Base-by-base conservation (phyloP, 1,140 invertebrate species). In the Solenopsis invicta region DNA sequence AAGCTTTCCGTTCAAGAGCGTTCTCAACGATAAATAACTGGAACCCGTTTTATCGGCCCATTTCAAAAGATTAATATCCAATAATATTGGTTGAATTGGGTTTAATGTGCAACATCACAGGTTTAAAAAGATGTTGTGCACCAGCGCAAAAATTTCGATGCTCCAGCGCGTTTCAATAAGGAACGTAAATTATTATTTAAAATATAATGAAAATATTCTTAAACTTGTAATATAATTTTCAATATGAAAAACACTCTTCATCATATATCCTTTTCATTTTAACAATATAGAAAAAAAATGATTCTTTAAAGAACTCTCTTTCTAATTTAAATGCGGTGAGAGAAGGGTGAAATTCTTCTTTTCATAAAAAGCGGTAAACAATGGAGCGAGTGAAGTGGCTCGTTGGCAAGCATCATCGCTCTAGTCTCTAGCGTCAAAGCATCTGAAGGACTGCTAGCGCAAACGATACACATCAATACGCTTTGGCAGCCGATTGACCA, bases 391-490 rank as follows among this genome's bases (percentile, higher is more conserved):
- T 37, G 3, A 71, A 71, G 29, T 56, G 29, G 41, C 24, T 82
- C 24, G 78, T 48, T 59, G 45, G 3, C 48, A 52, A 48, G 37
- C 52, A 56, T 59, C 41, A 59, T 18, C 50, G 37, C 41, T 82
- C 80, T 74, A 82, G 41, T 0, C 9, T 81, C 80, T 74, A 74
- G 29, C 67, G 24, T 75, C 69, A 61, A 45, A 74, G 56, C 69
- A 21, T 8, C 54, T 61, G 24, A 4, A 82, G 18, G n/a, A 62
- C 69, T 64, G 21, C 37, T 71, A 81, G 66, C 66, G 80, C 69
- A 86, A n/a, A 48, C 75, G 29, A 88, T 88, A 75, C 34, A 74
- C 72, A 52, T 59, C 61, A 34, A 64, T 78, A 72, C 2, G 21
- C 29, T 41, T 66, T 86, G 59, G 52, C 37, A 16, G n/a, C 16